Conservation (phyloP, 92 coral and sea anemone genomes). For the Epizoanthus rinbou region DNA sequence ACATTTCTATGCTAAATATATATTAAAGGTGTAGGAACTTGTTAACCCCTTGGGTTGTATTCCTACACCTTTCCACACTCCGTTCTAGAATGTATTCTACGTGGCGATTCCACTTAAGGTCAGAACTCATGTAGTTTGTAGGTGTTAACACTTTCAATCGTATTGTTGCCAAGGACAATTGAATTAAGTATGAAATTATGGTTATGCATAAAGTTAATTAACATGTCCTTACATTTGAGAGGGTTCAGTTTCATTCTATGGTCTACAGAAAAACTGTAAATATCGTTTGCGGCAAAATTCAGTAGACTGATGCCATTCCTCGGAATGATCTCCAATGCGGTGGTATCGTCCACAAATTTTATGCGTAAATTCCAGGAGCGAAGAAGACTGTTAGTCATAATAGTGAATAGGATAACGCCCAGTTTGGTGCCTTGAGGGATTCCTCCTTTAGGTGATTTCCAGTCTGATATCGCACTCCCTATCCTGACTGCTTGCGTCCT, state of each 20-base stretch:
- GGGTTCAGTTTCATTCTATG: conserved; percentile 19
- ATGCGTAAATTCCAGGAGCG: too few relatives aligned
- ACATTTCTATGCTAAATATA: too few relatives aligned
- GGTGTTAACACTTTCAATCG: not conserved
- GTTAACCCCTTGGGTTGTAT: too few relatives aligned
- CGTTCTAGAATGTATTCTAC: too few relatives aligned
- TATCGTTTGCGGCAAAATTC: not conserved
- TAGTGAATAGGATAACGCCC: not conserved
- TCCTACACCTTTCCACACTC: too few relatives aligned
- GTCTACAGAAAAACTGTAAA: not conserved
- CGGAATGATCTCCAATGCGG: conserved; percentile 12
- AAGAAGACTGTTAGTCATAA: too few relatives aligned
- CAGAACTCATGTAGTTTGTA: too few relatives aligned
- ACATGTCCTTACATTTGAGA: not conserved
- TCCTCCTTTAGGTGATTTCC: too few relatives aligned
- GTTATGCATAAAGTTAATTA: not conserved
- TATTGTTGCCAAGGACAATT: not conserved
- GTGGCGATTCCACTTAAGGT: too few relatives aligned
- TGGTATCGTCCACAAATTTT: not conserved
- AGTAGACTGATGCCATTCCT: conserved; percentile 3
- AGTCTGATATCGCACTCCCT: not conserved
- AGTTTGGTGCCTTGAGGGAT: not conserved
- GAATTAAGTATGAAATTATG: not conserved
- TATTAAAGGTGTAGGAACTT: too few relatives aligned
- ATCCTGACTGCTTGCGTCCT: conserved; percentile 1